Conservation (phyloP, 53 echinoderm and acorn worm species). For the Holothuria leucospilota region DNA sequence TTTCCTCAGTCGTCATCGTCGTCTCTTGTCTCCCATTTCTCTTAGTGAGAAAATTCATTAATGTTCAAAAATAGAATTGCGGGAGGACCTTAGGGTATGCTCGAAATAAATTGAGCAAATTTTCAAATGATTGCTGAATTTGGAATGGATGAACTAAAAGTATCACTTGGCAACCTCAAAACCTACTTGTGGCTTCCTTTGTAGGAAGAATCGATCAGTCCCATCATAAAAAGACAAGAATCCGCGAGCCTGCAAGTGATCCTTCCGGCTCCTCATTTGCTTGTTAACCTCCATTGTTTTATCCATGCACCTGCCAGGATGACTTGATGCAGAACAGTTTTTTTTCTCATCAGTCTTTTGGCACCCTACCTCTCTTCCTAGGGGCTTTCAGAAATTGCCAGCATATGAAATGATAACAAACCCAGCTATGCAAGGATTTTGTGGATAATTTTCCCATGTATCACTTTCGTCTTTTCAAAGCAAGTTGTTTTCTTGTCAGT, state of each 20-base stretch:
- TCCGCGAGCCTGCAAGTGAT: constrained; percentile 5
- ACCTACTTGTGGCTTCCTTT: constrained; percentile 39
- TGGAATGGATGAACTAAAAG: too few species aligned
- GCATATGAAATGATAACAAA: constrained; percentile 37
- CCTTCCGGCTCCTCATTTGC: constrained; percentile 19
- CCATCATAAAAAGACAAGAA: too few species aligned
- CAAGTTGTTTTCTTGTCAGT: background rate
- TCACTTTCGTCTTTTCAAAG: constrained; percentile 22
- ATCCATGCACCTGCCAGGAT: constrained; percentile 27
- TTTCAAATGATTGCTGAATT: constrained; percentile 22
- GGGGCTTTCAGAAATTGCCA: constrained; percentile 35
- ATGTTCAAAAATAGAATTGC: constrained; percentile 28
- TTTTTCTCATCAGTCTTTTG: constrained; percentile 3
- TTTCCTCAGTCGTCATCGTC: too few species aligned
- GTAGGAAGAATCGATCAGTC: constrained; percentile 26
- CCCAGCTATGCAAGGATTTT: background rate
- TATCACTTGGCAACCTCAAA: constrained; percentile 30
- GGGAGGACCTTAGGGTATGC: constrained; percentile 22
- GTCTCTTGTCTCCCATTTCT: too few species aligned
- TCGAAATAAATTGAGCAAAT: constrained; percentile 36
- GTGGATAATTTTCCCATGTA: constrained; percentile 2
- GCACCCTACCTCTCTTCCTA: constrained; percentile 31
- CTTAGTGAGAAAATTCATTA: constrained; percentile 32
- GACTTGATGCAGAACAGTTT: constrained; percentile 21
- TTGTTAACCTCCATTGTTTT: constrained; percentile 38